A percentile compares a stretch with the other conserved stretches of the same genome.
Conservation (phyloP, 1,140 invertebrate genomes). For the Theocolax elegans region DNA sequence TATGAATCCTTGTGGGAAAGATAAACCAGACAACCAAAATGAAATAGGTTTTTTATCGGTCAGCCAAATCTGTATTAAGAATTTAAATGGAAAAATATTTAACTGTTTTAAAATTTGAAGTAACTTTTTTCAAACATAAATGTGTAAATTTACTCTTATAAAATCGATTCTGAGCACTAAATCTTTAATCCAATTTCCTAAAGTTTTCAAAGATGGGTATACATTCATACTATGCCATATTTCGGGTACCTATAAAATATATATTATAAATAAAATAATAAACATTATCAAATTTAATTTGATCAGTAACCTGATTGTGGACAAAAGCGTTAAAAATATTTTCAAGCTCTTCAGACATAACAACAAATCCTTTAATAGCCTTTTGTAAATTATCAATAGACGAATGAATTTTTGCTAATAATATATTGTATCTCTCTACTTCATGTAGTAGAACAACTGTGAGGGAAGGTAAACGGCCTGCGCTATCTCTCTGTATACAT, state of each 20-base stretch:
- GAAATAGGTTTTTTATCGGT: slow-evolving; percentile 77
- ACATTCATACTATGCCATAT: slow-evolving; percentile 81
- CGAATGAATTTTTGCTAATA: slow-evolving; percentile 76
- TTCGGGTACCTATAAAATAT: slow-evolving; percentile 72
- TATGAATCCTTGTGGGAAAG: slow-evolving; percentile 91
- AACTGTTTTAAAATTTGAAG: too few species aligned
- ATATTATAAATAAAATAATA: too few species aligned
- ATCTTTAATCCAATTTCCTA: slow-evolving; percentile 86
- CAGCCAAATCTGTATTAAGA: slow-evolving; percentile 75
- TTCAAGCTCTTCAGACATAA: slow-evolving; percentile 89
- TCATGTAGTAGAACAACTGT: slow-evolving; percentile 88
- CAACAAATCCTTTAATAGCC: slow-evolving; percentile 86
- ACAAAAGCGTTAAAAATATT: slow-evolving; percentile 81
- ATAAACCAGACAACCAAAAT: slow-evolving; percentile 91
- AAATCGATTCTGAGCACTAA: slow-evolving; percentile 82
- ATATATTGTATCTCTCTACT: slow-evolving; percentile 85
- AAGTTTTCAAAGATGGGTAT: slow-evolving; percentile 87
- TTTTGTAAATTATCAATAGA: slow-evolving; percentile 82
- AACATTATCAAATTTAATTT: too few species aligned
- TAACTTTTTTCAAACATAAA: too few species aligned
- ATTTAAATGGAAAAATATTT: too few species aligned
- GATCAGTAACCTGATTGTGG: slow-evolving; percentile 75
- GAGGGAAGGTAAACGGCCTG: slow-evolving; percentile 79
- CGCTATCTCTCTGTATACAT: slow-evolving; percentile 70
- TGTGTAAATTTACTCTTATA: slow-evolving; percentile 68